Evolutionary conservation across 2,113 vertebrate species (phyloP), one percentile per base, ranked within the genome.

Genomic region (Nansenia antarctica): DNA sequence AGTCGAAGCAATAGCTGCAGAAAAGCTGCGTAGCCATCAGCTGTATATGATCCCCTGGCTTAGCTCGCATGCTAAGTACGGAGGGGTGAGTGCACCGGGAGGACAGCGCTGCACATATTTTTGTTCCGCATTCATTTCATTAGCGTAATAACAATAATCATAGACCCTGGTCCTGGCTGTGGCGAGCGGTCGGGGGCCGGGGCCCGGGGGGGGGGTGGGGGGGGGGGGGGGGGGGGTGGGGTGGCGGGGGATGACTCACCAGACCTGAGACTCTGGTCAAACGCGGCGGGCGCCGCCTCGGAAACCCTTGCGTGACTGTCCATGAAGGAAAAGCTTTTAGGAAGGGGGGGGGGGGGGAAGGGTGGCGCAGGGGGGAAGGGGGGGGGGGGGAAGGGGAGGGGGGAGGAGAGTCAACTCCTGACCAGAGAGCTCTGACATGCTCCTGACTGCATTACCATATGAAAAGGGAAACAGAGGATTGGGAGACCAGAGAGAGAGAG

Each of bases 371-470:
- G n/a, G n/a, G n/a, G n/a, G n/a, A n/a, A n/a, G n/a, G n/a, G n/a
- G n/a, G n/a, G n/a, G n/a, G n/a, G n/a, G n/a, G n/a, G n/a, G n/a
- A n/a, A n/a, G n/a, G n/a, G n/a, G n/a, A n/a, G n/a, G n/a, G n/a
- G 7, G 45, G 57, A 64, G 39, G 66, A 77, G 70, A 73, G 65
- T 76, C 74, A 78, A 81, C 70, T 77, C 69, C 67, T 27, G 47
- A 71, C 77, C 42, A 72, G 65, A 69, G 72, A 72, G 72, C 61
- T 77, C 77, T 68, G 72, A 78, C 82, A 65, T 54, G 67, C 72
- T 76, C 81, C 72, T 73, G 61, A 47, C 24, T 15, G 65, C 72
- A 89, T 90, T 87, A 88, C 64, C 87, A 88, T 89, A 84, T 84
- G 77, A 88, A 88, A 87, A 81, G 69, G 74, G 37, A 4, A 67